Percentiles rank a stretch among this genome's conserved stretches.
These are phyloP conservation scores for Theonella swinhoei DNA, from an alignment of 37 sponge, comb jelly and placozoan species.

Conservation along the genomic window DNA sequence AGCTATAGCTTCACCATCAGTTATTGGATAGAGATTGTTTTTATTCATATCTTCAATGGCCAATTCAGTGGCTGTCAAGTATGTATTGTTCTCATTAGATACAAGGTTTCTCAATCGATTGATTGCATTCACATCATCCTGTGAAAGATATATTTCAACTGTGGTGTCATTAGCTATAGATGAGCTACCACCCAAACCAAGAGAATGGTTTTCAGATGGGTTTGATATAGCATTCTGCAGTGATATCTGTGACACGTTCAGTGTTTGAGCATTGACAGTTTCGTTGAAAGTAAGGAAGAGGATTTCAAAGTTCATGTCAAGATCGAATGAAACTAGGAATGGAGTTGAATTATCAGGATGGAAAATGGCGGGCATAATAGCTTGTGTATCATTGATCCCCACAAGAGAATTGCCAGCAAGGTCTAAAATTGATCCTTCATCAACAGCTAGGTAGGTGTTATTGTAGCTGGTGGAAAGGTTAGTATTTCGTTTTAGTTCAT, in stretches of 20 bases:
- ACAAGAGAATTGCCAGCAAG: conserved; percentile 62
- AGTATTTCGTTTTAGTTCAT: conserved; percentile 79
- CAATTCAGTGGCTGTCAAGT: conserved; percentile 43
- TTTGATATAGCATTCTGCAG: conserved; percentile 42
- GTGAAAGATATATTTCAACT: conserved; percentile 51
- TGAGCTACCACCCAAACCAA: conserved; percentile 21
- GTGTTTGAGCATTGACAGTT: conserved; percentile 63
- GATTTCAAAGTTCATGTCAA: conserved; percentile 73
- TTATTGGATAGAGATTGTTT: conserved; percentile 55
- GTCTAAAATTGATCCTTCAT: conserved; percentile 47
- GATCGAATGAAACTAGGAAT: conserved; percentile 45
- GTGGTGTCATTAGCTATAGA: conserved; percentile 49
- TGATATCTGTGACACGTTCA: conserved; percentile 48
- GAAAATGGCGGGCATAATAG: conserved; percentile 37
- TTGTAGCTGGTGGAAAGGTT: conserved; percentile 48
- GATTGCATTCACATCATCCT: conserved; percentile 75
- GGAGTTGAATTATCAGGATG: conserved; percentile 70
- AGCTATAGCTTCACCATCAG: conserved; percentile 17
- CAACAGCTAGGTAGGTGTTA: conserved; percentile 65
- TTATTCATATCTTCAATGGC: conserved; percentile 77
- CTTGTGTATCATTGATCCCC: conserved; percentile 28
- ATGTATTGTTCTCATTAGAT: conserved; percentile 34
- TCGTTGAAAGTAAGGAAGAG: conserved; percentile 78
- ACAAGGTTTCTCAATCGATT: conserved; percentile 68
- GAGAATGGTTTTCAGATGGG: conserved; percentile 21